phyloP scores from a whole-genome alignment of 2,113 vertebrate genomes.

The Varanus salvator region DNA sequence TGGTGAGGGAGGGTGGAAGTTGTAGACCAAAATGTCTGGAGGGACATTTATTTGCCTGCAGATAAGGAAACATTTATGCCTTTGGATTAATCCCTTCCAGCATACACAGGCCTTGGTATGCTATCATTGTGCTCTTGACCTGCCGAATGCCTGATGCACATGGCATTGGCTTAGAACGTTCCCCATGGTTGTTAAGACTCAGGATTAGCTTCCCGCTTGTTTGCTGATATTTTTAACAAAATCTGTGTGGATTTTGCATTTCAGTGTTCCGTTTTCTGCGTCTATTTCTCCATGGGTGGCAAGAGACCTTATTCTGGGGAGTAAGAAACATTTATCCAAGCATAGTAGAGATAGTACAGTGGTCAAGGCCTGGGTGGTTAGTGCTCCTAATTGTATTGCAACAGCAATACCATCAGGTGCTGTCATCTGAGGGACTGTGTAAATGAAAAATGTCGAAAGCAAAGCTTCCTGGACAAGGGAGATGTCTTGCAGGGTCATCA shows the following conservation, averaged over 20 bases:
- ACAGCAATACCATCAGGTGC: background rate
- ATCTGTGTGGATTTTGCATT: background rate
- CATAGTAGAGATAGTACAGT: background rate
- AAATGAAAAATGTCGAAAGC: background rate
- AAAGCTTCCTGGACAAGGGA: constrained; percentile 3
- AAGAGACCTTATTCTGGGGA: background rate
- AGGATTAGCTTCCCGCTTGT: background rate
- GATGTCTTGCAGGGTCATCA: background rate
- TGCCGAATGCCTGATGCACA: background rate
- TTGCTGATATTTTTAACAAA: background rate
- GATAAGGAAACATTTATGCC: background rate
- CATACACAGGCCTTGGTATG: background rate
- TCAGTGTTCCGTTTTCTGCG: too few relatives aligned
- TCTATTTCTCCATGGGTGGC: background rate
- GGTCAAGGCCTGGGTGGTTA: background rate
- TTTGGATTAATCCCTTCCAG: background rate
- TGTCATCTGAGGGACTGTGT: background rate
- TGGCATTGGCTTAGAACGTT: background rate
- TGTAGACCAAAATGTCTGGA: too few relatives aligned
- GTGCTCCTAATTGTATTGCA: background rate
- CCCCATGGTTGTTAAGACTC: background rate
- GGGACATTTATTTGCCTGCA: background rate
- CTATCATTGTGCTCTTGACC: background rate
- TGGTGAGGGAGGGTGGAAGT: too few relatives aligned
- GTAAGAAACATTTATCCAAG: background rate